phyloP scores from a whole-genome alignment of 37 sponge, comb jelly and placozoan species.

The Aplysina aerophoba region DNA sequence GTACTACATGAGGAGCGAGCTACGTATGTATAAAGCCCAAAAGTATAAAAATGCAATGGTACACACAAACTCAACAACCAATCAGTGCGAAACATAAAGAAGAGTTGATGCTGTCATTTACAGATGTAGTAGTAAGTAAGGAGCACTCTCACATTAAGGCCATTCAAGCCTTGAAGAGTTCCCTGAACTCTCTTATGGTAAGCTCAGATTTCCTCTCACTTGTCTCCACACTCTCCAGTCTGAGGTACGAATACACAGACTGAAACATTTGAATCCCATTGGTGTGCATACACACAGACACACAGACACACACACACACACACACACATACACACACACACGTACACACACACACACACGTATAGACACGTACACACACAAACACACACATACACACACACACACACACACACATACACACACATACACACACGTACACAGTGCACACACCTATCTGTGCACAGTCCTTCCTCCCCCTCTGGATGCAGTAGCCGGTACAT shows the following conservation, averaged over 20 bases:
- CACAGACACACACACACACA: slow-evolving; percentile 3
- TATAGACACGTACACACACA: neutral
- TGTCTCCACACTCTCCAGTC: slow-evolving; percentile 2
- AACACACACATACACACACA: neutral
- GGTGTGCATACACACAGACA: neutral
- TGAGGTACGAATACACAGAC: neutral
- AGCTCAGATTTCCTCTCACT: slow-evolving; percentile 18
- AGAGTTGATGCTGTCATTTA: no score
- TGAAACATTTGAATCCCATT: neutral
- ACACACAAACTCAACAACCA: no score
- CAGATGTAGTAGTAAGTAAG: no score
- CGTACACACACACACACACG: neutral
- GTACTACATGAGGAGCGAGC: no score
- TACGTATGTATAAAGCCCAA: no score
- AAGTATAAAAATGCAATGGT: no score
- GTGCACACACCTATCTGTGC: neutral
- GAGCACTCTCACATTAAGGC: no score
- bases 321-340: neutral
- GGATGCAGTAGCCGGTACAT: slow-evolving; percentile 47
- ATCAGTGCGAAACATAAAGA: no score
- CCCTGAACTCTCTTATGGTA: neutral
- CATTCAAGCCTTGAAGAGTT: neutral
- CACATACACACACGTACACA: neutral
- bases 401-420: neutral
- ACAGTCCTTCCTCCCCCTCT: slow-evolving; percentile 1